These are phyloP conservation scores for Eudyptes chrysolophus DNA, from an alignment of 2,113 vertebrate genomes.

Conservation along the genomic window DNA sequence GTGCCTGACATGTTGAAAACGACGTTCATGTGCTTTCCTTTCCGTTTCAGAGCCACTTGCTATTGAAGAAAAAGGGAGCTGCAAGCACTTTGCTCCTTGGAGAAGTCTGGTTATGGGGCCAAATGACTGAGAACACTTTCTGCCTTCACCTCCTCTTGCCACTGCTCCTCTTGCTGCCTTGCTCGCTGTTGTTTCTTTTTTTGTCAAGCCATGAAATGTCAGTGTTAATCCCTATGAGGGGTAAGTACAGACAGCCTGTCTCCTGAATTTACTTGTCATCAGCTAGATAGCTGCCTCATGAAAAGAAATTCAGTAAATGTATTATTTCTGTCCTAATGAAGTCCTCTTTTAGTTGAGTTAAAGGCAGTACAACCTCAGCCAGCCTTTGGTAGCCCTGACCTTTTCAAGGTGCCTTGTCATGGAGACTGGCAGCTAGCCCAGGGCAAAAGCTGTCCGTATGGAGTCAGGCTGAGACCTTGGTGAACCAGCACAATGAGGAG, in stretches of 20 bases:
- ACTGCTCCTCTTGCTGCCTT: neutral
- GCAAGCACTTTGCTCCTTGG: neutral
- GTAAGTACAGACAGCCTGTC: neutral
- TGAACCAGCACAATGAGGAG: neutral
- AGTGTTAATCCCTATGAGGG: neutral
- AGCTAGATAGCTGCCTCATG: neutral
- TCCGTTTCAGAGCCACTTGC: neutral
- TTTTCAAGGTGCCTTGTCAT: neutral
- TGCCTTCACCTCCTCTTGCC: neutral
- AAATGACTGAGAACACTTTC: neutral
- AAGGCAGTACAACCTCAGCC: neutral
- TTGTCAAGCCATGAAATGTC: neutral
- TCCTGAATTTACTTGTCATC: neutral
- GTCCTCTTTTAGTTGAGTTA: neutral
- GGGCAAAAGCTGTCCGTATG: neutral
- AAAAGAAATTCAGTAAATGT: neutral
- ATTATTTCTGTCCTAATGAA: neutral
- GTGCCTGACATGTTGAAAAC: neutral
- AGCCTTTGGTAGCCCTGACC: neutral
- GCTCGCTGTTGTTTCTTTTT: neutral
- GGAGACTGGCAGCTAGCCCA: slow-evolving; percentile 11
- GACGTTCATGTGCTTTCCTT: neutral
- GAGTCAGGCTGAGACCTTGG: neutral
- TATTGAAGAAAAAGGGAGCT: neutral
- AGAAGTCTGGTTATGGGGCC: neutral